These are phyloP conservation scores for Heliothis subflexa DNA, from an alignment of 1,140 invertebrate genomes.

Conservation along the genomic window DNA sequence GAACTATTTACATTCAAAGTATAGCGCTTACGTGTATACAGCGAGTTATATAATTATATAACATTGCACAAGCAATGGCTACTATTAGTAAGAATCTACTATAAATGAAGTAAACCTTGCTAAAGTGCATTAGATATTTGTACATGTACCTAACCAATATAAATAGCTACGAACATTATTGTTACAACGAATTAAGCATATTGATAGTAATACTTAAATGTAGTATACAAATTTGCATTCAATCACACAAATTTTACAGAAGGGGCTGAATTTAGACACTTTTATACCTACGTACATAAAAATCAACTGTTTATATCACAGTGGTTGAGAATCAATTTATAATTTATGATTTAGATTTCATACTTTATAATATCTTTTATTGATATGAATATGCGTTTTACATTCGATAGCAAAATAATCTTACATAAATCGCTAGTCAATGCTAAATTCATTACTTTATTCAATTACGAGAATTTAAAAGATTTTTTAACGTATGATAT, in stretches of 20 bases:
- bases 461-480: background rate
- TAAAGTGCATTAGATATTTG: conserved; percentile 19
- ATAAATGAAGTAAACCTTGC: conserved; percentile 8
- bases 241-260: conserved; percentile 1
- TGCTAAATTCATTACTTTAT: background rate
- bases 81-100: conserved; percentile 8
- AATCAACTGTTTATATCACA: conserved; percentile 58
- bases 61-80: conserved; percentile 40
- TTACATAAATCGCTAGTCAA: background rate
- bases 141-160: conserved; percentile 34
- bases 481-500: background rate
- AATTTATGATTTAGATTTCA: conserved; percentile 27
- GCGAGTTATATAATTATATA: conserved; percentile 26
- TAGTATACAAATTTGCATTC: conserved; percentile 36
- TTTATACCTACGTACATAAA: conserved; percentile 43
- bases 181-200: conserved; percentile 46
- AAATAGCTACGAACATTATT: conserved; percentile 42
- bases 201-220: conserved; percentile 41
- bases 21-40: conserved; percentile 31
- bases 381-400: conserved; percentile 24
- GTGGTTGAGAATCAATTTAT: conserved; percentile 54
- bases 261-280: conserved; percentile 37
- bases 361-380: conserved; percentile 1
- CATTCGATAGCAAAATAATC: conserved; percentile 15
- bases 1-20: conserved; percentile 34